Base-by-base conservation (phyloP, 92 coral and sea anemone species). In the Umimayanthus chanpuru region DNA sequence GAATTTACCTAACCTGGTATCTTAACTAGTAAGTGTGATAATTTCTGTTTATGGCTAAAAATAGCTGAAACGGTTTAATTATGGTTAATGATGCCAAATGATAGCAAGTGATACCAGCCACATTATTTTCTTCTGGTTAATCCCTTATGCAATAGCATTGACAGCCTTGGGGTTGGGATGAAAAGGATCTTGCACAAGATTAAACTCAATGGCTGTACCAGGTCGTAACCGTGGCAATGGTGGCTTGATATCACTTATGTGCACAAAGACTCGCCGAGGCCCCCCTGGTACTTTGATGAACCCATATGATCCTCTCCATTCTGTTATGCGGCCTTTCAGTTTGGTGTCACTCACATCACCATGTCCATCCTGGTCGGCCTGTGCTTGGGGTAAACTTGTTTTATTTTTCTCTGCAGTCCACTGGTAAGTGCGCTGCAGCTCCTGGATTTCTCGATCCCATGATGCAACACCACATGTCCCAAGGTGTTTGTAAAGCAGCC, bases 291-390 rank as follows among this genome's bases (percentile, higher is more conserved):
- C 73, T 15, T 67, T 67, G 3, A 67, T 67, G 30, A 67, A 67
- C 7, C 73, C 73, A 15, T 67, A 67, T 23, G 73, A 67, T 14
- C 73, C 73, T 67, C 73, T 67, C 73, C 73, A 67, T 67, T 67
- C 73, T 6, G 73, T 67, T n/a, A 67, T 67, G 30, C 15, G 73
- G 73, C 73, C 73, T 67, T 67, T 67, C 73, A 67, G 9, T 67
- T 18, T 15, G 30, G 73, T 67, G 73, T 32, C 32, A 67, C 30
- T 28, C 26, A 9, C 58, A 53, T 11, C 53, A 47, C 53, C 53
- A 6, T 47, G 18, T 1, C 58, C 16, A 53, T 14, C 14, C 18
- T 67, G 73, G 73, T n/a, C 73, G 7, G 73, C 32, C 32, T 67
- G 73, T 67, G 73, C 32, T 3, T 67, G 73, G 1, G 30, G 2